These are phyloP conservation scores for Leptinotarsa defecta DNA, from an alignment of 1,140 invertebrate genomes.

Conservation along the genomic window DNA sequence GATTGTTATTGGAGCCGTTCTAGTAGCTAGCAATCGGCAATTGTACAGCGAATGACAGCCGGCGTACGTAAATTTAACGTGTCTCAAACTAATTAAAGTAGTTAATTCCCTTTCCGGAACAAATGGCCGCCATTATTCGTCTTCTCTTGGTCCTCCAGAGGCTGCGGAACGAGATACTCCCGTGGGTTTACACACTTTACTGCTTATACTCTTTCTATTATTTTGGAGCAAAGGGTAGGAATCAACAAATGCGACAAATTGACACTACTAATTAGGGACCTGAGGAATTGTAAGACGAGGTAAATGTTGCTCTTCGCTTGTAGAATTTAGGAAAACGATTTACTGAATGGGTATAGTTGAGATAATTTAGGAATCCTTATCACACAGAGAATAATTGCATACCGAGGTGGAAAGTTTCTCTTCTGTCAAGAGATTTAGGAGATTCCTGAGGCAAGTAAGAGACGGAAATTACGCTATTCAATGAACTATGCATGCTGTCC, in stretches of 20 bases:
- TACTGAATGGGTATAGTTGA: too few species aligned
- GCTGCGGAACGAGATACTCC: conserved; percentile 18
- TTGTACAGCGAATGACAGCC: conserved; percentile 47
- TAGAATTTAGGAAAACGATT: too few species aligned
- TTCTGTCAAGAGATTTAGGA: too few species aligned
- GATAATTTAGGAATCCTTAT: too few species aligned
- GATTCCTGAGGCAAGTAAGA: too few species aligned
- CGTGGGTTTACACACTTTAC: conserved; percentile 22
- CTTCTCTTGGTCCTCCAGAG: conserved; percentile 24
- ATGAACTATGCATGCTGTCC: too few species aligned
- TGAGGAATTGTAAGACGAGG: neutral
- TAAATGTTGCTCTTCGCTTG: too few species aligned
- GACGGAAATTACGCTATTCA: too few species aligned
- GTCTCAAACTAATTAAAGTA: conserved; percentile 57
- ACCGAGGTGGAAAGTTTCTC: too few species aligned
- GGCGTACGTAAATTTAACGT: conserved; percentile 55
- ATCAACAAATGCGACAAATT: conserved; percentile 19
- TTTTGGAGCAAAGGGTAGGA: conserved; percentile 15
- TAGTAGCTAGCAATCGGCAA: conserved; percentile 43
- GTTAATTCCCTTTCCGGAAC: conserved; percentile 55
- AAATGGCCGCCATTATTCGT: conserved; percentile 52
- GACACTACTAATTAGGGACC: conserved; percentile 10
- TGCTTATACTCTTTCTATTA: conserved; percentile 12
- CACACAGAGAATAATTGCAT: too few species aligned
- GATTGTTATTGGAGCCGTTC: conserved; percentile 25